Conservation (phyloP, 2,113 vertebrate species). For the Oncorhynchus kisutch region DNA sequence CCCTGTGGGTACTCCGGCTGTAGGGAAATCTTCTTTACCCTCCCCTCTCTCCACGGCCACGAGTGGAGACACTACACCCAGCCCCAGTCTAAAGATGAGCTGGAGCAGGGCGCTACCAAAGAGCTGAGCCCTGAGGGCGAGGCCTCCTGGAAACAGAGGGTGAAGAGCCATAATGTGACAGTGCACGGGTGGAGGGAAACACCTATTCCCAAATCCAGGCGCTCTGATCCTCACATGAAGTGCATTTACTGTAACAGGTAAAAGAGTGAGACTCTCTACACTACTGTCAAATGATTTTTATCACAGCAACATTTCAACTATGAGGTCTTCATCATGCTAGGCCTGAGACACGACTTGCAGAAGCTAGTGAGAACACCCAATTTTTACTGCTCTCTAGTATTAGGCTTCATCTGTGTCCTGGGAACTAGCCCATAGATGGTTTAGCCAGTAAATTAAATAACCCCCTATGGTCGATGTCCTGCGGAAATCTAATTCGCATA, state of each 20-base stretch:
- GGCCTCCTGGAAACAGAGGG: constrained; percentile 74
- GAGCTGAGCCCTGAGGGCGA: constrained; percentile 55
- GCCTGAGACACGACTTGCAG: too few species aligned
- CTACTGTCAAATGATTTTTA: too few species aligned
- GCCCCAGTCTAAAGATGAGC: constrained; percentile 45
- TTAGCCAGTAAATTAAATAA: too few species aligned
- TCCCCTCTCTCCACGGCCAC: constrained; percentile 83
- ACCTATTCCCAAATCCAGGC: background rate
- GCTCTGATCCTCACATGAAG: background rate
- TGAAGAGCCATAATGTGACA: constrained; percentile 64
- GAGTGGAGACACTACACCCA: constrained; percentile 88
- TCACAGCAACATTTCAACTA: too few species aligned
- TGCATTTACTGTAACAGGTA: background rate
- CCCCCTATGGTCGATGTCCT: too few species aligned
- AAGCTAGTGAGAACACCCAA: too few species aligned
- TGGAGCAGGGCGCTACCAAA: constrained; percentile 11
- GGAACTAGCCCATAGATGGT: too few species aligned
- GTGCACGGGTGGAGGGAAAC: constrained; percentile 51
- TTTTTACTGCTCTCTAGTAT: too few species aligned
- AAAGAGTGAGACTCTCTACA: background rate
- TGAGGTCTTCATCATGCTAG: too few species aligned
- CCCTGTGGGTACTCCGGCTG: constrained; percentile 86
- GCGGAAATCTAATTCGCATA: too few species aligned
- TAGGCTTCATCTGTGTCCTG: too few species aligned
- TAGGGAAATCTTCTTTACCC: constrained; percentile 77